Percentiles rank a stretch among this genome's conserved stretches.
Conservation (phyloP, 2,113 vertebrate genomes). For the Aramus guarauna region DNA sequence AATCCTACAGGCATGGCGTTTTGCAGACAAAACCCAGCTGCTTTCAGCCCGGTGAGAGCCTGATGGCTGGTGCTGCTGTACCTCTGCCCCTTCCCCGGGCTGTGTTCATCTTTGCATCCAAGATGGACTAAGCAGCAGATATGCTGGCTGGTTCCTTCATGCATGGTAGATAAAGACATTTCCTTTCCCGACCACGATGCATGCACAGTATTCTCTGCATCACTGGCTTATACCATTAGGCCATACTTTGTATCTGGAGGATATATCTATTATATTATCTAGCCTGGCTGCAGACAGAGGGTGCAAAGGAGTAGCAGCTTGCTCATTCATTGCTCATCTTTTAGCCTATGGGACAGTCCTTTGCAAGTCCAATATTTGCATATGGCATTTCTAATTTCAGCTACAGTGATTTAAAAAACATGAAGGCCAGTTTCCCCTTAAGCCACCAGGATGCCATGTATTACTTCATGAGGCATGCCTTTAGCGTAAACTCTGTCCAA, state of each 20-base stretch:
- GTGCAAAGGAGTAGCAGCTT: neutral
- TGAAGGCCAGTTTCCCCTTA: neutral
- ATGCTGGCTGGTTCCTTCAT: neutral
- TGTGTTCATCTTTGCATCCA: neutral
- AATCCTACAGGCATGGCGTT: neutral
- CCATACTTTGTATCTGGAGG: neutral
- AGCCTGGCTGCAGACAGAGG: neutral
- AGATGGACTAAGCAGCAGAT: neutral
- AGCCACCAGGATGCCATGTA: neutral
- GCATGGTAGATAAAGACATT: fast-evolving
- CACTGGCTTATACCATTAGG: neutral
- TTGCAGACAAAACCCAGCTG: neutral
- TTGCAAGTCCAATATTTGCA: neutral
- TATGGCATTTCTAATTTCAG: neutral
- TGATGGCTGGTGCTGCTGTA: neutral
- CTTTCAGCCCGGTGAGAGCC: neutral
- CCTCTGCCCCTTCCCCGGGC: neutral
- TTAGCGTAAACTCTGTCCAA: neutral
- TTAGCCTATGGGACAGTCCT: neutral
- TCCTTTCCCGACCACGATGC: neutral
- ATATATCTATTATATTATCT: neutral
- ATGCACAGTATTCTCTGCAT: neutral
- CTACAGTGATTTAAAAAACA: neutral
- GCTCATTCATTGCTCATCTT: neutral
- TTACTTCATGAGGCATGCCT: neutral